Evolutionary conservation across 2,113 vertebrate genomes (phyloP), one percentile per base, ranked within the genome.

Genomic region (Psittacula cyanocephala): DNA sequence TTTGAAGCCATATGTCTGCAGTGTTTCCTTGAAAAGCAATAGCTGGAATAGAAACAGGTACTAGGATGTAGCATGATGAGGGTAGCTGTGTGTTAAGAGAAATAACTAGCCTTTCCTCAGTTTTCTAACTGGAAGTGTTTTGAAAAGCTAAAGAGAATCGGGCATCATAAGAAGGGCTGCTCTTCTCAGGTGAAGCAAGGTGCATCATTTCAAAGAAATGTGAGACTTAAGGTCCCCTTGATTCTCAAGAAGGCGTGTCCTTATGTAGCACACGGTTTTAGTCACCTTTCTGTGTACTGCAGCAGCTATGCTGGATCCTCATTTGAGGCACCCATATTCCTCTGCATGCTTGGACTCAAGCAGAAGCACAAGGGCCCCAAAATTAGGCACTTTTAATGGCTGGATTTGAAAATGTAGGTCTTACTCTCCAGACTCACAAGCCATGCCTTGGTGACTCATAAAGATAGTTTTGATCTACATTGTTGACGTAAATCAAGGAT

Each of bases 401-500:
- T 78, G 9, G 59, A 63, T 78, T 81, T 75, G 25, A 20, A 78
- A 68, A 69, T 39, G 29, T 39, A 43, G 29, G 17, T 67, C 55
- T 93, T 77, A 10, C 17, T 96, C 46, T 17, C 44, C 52, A 84
- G 62, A 68, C 23, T 91, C 80, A 75, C 53, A 62, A 71, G 35
- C 62, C 28, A 6, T 87, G 86, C 70, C 72, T 81, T 81, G 19
- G 62, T 78, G 72, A 75, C 63, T 88, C 79, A 78, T 53, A 33
- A 55, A 77, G 88, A 67, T 41, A 59, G 60, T 90, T 94, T 90
- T 78, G 43, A 31, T 95, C 79, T 89, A 8, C 17, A 14, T 63
- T 95, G 88, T 63, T 91, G 91, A 88, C 47, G 85, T 93, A 97
- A 97, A 97, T 95, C 91, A 93, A 88, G 68, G 88, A 81, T 91